Conservation (phyloP, 2,113 vertebrate genomes). For the Hystrix brachyura region DNA sequence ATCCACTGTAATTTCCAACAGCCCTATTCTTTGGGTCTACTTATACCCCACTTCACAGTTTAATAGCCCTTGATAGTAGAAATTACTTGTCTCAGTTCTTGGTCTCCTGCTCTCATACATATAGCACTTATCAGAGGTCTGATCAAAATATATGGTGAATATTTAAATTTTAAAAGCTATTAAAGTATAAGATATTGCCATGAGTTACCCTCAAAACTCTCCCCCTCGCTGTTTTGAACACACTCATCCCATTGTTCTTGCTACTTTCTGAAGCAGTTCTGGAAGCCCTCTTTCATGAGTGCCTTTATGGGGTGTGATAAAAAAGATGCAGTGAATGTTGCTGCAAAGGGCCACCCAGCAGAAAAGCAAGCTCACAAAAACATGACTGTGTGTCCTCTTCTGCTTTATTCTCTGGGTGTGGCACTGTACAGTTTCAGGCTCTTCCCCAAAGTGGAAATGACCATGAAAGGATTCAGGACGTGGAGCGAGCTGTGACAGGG, state of each 20-base stretch:
- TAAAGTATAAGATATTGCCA: background rate
- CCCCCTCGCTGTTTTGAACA: background rate
- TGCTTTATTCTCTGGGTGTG: background rate
- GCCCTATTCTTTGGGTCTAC: background rate
- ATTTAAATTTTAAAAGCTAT: background rate
- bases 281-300: background rate
- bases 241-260: background rate
- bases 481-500: background rate
- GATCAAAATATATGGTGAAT: background rate
- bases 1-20: background rate
- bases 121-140: background rate
- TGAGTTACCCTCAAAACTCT: background rate
- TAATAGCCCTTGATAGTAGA: background rate
- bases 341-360: background rate
- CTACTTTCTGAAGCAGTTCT: background rate
- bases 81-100: background rate
- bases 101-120: background rate
- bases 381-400: background rate
- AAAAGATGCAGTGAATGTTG: background rate
- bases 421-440: background rate
- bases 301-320: background rate
- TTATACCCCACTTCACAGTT: background rate
- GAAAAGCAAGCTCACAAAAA: background rate
- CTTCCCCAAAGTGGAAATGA: background rate
- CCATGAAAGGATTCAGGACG: background rate